Evolutionary conservation across 2,888 invertebrate genomes (phyloP).

Genomic region (Metopia argyrocephala): DNA sequence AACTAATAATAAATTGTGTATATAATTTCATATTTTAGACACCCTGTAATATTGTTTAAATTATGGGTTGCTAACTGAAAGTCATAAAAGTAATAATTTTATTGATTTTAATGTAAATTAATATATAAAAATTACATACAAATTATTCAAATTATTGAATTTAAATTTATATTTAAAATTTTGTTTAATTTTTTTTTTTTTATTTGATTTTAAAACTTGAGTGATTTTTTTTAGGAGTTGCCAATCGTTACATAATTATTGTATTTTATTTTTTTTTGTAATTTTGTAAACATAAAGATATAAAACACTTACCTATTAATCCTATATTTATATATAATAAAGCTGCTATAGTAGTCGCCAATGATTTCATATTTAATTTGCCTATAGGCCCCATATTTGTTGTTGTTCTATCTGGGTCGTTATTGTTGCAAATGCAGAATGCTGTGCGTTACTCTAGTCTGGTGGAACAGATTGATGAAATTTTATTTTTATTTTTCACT

Average conservation of each 20-base stretch:
- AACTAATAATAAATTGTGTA: no score
- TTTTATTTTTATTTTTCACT: conserved; percentile 29
- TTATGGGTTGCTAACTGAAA: no score
- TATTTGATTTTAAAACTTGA: no score
- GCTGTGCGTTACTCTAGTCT: conserved; percentile 9
- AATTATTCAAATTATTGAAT: not conserved
- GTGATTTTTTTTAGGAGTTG: not conserved
- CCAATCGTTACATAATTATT: not conserved
- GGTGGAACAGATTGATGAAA: conserved; percentile 24
- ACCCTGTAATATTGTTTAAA: no score
- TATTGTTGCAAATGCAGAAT: conserved; percentile 13
- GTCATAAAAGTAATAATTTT: no score
- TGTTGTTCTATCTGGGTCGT: conserved; percentile 29
- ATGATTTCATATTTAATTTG: conserved; percentile 53
- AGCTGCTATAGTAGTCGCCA: conserved; percentile 51
- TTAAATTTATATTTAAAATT: not conserved
- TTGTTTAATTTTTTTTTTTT: not conserved
- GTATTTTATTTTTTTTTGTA: not conserved
- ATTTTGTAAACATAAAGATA: not conserved
- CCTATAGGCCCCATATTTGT: conserved; percentile 57
- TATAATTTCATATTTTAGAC: no score
- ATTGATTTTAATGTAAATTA: no score
- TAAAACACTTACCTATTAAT: conserved; percentile 55
- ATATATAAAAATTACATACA: no score
- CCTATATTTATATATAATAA: conserved; percentile 50